A percentile compares a stretch with the other conserved stretches of the same genome.
phyloP scores from a whole-genome alignment of 2,113 vertebrate species.

The Chlamydotis undulata region DNA sequence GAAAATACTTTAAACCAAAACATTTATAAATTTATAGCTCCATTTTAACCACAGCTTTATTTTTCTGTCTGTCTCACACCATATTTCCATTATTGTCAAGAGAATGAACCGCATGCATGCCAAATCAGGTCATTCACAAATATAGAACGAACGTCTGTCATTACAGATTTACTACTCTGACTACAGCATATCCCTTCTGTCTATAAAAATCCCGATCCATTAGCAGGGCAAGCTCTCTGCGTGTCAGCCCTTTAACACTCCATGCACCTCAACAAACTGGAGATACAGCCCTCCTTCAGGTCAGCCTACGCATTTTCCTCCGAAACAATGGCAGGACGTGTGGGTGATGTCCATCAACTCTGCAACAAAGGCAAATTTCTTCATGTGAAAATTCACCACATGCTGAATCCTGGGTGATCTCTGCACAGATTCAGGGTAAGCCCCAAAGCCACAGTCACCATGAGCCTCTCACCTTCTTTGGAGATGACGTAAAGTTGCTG shows the following conservation, averaged over 20 bases:
- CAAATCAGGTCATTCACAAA: slow-evolving; percentile 84
- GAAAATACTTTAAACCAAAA: slow-evolving; percentile 36
- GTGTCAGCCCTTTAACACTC: slow-evolving; percentile 28
- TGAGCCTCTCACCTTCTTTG: background rate
- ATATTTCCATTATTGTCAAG: slow-evolving; percentile 76
- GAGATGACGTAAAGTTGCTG: background rate
- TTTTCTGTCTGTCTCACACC: slow-evolving; percentile 65
- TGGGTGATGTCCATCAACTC: background rate
- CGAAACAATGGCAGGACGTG: background rate
- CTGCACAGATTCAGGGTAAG: background rate
- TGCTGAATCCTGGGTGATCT: background rate
- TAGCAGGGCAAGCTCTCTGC: slow-evolving; percentile 27
- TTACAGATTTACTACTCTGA: slow-evolving; percentile 76
- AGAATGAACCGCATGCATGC: slow-evolving; percentile 73
- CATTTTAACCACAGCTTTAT: slow-evolving; percentile 18
- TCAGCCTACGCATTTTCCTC: background rate
- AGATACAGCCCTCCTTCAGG: slow-evolving; percentile 1
- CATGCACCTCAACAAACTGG: background rate
- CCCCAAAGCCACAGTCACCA: background rate
- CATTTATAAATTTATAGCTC: slow-evolving; percentile 8
- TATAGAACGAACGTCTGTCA: slow-evolving; percentile 80
- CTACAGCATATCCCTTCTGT: slow-evolving; percentile 73
- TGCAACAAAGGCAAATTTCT: background rate
- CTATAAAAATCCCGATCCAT: slow-evolving; percentile 70
- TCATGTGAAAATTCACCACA: background rate